Evolutionary conservation across 1,140 invertebrate genomes (phyloP).

Genomic region (Bilobella aurantiaca): DNA sequence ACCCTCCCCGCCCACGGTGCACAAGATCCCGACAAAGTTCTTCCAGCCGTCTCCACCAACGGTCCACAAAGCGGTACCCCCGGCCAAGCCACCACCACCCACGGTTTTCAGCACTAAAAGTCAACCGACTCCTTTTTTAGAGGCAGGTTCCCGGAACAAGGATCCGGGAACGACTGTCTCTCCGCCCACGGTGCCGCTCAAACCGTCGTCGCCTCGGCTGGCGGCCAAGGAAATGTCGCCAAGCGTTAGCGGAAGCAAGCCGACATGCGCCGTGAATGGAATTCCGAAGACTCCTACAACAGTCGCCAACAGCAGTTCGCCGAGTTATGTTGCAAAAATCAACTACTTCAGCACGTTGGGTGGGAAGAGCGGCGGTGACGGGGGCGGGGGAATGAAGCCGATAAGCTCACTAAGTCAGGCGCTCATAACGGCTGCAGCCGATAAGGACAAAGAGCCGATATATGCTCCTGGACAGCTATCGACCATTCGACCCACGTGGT

Average conservation of each 20-base stretch:
- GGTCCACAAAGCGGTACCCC: constrained; percentile 1
- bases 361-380: neutral
- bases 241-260: constrained; percentile 19
- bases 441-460: constrained; percentile 23
- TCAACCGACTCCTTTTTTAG: neutral
- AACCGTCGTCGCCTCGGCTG: neutral
- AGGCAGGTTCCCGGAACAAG: neutral
- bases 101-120: neutral
- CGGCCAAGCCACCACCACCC: neutral
- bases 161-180: neutral
- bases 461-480: constrained; percentile 29
- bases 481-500: constrained; percentile 29
- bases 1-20: neutral
- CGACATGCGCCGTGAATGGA: constrained; percentile 34
- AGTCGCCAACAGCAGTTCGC: constrained; percentile 12
- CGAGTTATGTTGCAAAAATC: constrained; percentile 34
- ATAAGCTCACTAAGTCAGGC: constrained; percentile 25
- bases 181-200: neutral
- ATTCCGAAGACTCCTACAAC: constrained; percentile 25
- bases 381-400: constrained; percentile 27
- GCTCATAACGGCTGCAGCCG: constrained; percentile 7
- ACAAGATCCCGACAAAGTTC: constrained; percentile 6
- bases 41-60: constrained; percentile 10
- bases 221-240: neutral
- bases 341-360: constrained; percentile 30